phyloP scores from a whole-genome alignment of 2,888 invertebrate genomes.

The Latheticus oryzae region DNA sequence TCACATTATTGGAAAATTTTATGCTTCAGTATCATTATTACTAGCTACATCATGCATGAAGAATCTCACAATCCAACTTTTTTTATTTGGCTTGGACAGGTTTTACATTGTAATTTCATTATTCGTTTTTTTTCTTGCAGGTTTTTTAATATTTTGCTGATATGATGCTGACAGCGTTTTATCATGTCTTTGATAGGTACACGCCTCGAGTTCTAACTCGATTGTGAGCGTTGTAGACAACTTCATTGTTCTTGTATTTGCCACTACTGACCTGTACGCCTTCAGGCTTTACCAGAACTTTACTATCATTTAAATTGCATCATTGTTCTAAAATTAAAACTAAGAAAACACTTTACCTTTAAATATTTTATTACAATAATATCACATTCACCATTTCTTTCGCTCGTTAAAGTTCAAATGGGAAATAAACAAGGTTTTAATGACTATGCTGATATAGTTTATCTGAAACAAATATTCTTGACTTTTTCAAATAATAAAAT shows the following conservation, averaged over 20 bases:
- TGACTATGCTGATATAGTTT: not conserved
- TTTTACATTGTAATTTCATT: constrained; percentile 19
- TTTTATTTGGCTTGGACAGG: not conserved
- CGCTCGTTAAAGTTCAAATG: constrained; percentile 18
- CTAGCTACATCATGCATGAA: constrained; percentile 1
- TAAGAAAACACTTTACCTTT: constrained; percentile 1
- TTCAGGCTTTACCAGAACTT: too few relatives aligned
- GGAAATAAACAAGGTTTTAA: constrained; percentile 21
- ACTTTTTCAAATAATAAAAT: constrained; percentile 29
- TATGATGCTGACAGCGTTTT: constrained; percentile 29
- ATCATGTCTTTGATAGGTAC: constrained; percentile 20
- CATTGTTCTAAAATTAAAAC: too few relatives aligned
- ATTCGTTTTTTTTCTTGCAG: constrained; percentile 6
- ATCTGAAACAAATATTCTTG: constrained; percentile 13
- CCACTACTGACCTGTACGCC: constrained; percentile 19
- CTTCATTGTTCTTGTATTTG: constrained; percentile 31
- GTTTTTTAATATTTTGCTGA: constrained; percentile 14
- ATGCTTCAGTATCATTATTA: constrained; percentile 28
- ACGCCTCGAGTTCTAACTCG: constrained; percentile 27
- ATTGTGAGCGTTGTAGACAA: constrained; percentile 28
- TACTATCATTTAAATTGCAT: too few relatives aligned
- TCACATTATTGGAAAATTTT: constrained; percentile 27
- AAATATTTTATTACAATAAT: constrained; percentile 9
- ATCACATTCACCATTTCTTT: constrained; percentile 7
- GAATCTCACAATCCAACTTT: constrained; percentile 9